These are phyloP conservation scores for Mesocentrotus franciscanus DNA, from an alignment of 53 echinoderm and acorn worm species.

Conservation along the genomic window DNA sequence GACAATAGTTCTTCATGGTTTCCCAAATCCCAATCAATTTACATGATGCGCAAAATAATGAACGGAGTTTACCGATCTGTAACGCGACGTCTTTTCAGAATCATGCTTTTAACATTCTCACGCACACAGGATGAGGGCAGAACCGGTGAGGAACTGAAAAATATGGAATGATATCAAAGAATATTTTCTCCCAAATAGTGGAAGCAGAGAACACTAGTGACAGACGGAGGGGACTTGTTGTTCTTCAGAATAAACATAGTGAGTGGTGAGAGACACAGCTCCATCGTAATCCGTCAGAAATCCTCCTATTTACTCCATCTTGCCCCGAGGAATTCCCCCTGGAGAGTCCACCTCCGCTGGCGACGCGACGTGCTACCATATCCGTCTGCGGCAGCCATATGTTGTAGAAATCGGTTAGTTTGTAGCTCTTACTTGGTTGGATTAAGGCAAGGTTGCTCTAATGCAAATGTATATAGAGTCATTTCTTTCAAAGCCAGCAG, in stretches of 20 bases:
- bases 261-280: slow-evolving; percentile 59
- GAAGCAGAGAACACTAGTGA: slow-evolving; percentile 23
- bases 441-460: background rate
- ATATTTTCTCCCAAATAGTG: slow-evolving; percentile 9
- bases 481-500: background rate
- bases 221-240: slow-evolving; percentile 51
- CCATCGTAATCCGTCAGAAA: slow-evolving; percentile 50
- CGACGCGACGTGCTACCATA: background rate
- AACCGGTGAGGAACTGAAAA: background rate
- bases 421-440: background rate
- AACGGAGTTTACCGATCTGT: too few relatives aligned
- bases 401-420: background rate
- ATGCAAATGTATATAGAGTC: background rate
- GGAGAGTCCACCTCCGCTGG: slow-evolving; percentile 33
- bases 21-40: too few relatives aligned
- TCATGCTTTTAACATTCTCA: too few relatives aligned
- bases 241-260: slow-evolving; percentile 49
- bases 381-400: background rate
- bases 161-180: slow-evolving; percentile 17
- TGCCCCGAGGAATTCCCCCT: slow-evolving; percentile 52
- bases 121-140: too few relatives aligned
- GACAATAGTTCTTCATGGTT: too few relatives aligned
- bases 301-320: slow-evolving; percentile 61
- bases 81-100: too few relatives aligned
- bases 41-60: too few relatives aligned